These are phyloP conservation scores for Trochalopteron elliotii DNA, from an alignment of 2,113 vertebrate genomes.

Conservation along the genomic window DNA sequence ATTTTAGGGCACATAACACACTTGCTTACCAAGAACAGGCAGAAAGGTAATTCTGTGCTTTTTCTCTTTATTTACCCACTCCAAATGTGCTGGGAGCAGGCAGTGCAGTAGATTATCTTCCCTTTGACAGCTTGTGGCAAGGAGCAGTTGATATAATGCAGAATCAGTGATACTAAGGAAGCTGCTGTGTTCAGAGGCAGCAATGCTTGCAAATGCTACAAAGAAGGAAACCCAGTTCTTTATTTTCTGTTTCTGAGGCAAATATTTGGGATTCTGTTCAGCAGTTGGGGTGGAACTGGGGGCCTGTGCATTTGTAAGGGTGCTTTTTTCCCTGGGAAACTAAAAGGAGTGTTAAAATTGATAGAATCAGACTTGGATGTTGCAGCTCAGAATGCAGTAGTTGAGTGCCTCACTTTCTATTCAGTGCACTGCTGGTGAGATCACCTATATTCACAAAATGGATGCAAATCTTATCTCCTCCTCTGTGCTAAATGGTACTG, in stretches of 20 bases:
- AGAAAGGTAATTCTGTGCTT: not conserved
- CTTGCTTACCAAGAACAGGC: not conserved
- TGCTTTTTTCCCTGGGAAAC: not conserved
- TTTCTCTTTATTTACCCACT: not conserved
- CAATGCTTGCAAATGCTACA: not conserved
- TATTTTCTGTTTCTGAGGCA: not conserved
- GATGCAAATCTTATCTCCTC: not conserved
- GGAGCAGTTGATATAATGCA: not conserved
- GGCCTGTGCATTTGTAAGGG: not conserved
- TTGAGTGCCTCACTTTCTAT: not conserved
- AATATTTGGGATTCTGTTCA: not conserved
- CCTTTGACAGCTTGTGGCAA: not conserved
- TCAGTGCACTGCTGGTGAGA: not conserved
- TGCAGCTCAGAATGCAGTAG: not conserved
- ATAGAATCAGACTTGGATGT: not conserved
- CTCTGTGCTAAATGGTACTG: not conserved
- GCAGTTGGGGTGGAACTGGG: not conserved
- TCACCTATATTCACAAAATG: not conserved
- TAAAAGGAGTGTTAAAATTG: not conserved
- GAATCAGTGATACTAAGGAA: not conserved
- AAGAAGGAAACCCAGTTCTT: not conserved
- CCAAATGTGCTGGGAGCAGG: not conserved
- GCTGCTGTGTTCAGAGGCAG: not conserved
- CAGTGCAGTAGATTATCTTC: not conserved
- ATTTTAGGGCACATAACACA: not conserved